Evolutionary conservation across 2,797 vertebrate genomes (phyloP).

Genomic region (Cossypha caffra): DNA sequence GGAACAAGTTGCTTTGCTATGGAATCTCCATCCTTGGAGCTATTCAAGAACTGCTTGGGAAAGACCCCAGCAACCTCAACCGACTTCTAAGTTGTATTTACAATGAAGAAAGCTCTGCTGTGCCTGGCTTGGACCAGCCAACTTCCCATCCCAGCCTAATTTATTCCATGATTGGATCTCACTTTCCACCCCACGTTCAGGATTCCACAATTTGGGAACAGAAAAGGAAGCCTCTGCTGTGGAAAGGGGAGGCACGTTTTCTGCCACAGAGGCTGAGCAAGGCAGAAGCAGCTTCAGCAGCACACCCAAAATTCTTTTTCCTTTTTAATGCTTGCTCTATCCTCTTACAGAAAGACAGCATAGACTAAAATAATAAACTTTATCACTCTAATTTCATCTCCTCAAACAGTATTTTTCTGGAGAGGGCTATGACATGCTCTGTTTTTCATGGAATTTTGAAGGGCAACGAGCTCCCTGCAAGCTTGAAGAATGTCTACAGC

Average conservation of each 20-base stretch:
- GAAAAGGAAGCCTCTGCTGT: not conserved
- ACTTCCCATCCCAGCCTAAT: not conserved
- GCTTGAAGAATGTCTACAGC: not conserved
- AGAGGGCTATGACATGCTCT: rapidly evolving
- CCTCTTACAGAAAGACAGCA: not conserved
- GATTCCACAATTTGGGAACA: not conserved
- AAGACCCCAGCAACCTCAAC: not conserved
- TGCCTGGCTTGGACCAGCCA: not conserved
- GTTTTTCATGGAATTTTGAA: not conserved
- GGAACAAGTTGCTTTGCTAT: not conserved
- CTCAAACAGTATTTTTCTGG: not conserved
- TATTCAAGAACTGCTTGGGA: not conserved
- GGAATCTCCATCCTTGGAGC: not conserved
- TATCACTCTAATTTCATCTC: not conserved
- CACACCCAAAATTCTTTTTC: not conserved
- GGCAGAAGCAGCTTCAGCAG: not conserved
- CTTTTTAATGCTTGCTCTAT: not conserved
- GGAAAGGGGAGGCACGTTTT: not conserved
- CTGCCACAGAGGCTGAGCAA: not conserved
- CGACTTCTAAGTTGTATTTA: not conserved
- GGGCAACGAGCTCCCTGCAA: rapidly evolving
- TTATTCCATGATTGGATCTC: not conserved
- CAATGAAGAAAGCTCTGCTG: not conserved
- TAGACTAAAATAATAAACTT: not conserved
- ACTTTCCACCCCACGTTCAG: not conserved